Conservation (phyloP, 2,113 vertebrate species). For the Clarias magur region DNA sequence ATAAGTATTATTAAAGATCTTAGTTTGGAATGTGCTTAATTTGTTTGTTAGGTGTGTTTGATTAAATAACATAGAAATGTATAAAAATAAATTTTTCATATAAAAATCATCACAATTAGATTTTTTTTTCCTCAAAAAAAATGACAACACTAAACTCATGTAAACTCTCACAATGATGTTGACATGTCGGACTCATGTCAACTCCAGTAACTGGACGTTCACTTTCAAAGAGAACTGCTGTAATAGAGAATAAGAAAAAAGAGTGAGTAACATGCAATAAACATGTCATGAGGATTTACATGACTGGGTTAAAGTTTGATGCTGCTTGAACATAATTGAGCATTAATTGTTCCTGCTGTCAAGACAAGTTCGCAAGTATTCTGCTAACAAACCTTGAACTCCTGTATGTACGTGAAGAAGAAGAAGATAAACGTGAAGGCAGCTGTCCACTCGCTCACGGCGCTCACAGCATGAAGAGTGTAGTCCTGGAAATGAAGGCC, state of each 20-base stretch:
- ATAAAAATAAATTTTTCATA: constrained; percentile 10
- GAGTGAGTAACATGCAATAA: background rate
- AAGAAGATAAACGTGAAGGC: constrained; percentile 91
- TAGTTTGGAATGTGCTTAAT: background rate
- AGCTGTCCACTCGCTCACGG: constrained; percentile 88
- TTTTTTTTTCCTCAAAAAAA: background rate
- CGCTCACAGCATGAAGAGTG: constrained; percentile 76
- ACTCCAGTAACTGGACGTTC: constrained; percentile 42
- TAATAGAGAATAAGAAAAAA: constrained; percentile 4
- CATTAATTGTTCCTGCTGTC: background rate
- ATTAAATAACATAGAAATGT: constrained; percentile 13
- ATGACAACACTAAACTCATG: background rate
- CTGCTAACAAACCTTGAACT: constrained; percentile 85
- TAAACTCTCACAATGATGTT: background rate
- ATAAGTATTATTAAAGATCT: background rate
- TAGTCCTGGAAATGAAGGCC: constrained; percentile 66
- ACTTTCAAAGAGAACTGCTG: constrained; percentile 69
- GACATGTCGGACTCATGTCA: background rate
- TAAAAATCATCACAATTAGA: background rate
- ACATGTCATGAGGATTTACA: background rate
- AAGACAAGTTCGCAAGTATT: background rate
- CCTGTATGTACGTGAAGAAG: constrained; percentile 89
- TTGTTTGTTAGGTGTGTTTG: background rate
- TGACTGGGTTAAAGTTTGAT: too few species aligned
- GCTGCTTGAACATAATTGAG: background rate